Percentiles rank a stretch among this genome's conserved stretches.
Conservation (phyloP, 2,113 vertebrate genomes). For the Paedocypris sp. region DNA sequence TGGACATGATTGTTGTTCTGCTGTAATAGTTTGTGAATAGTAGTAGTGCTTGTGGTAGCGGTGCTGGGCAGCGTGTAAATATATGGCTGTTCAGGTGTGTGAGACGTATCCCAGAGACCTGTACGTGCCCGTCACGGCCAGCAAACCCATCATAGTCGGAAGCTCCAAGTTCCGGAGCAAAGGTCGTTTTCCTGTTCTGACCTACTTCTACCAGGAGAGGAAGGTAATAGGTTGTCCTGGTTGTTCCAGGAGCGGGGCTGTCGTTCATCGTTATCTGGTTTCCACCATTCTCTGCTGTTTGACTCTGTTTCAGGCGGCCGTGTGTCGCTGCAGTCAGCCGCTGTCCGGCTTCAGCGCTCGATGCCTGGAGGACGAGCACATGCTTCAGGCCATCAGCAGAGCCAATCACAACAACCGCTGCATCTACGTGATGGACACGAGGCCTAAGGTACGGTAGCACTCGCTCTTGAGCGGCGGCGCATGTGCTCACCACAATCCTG, state of each 20-base stretch:
- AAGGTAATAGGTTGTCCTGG: slow-evolving; percentile 63
- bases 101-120: slow-evolving; percentile 92
- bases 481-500: neutral
- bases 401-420: slow-evolving; percentile 82
- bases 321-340: slow-evolving; percentile 95
- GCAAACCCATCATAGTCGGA: slow-evolving; percentile 90
- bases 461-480: neutral
- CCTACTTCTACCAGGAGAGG: slow-evolving; percentile 87
- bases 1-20: too few species aligned
- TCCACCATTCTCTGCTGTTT: neutral
- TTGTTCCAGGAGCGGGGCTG: too few species aligned
- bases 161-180: slow-evolving; percentile 98
- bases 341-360: slow-evolving; percentile 95
- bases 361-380: slow-evolving; percentile 89
- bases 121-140: slow-evolving; percentile 83
- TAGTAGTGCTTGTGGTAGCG: too few species aligned
- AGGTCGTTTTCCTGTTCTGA: slow-evolving; percentile 92
- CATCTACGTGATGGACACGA: slow-evolving; percentile 93
- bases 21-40: neutral
- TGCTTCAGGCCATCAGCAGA: slow-evolving; percentile 93
- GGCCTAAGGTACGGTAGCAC: slow-evolving; percentile 76
- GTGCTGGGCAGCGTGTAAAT: too few species aligned
- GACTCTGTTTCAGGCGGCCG: slow-evolving; percentile 68
- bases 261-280: neutral
- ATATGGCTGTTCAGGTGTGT: slow-evolving; percentile 73